phyloP scores from a whole-genome alignment of 2,113 vertebrate genomes.

The Microcebus lehilahytsara region DNA sequence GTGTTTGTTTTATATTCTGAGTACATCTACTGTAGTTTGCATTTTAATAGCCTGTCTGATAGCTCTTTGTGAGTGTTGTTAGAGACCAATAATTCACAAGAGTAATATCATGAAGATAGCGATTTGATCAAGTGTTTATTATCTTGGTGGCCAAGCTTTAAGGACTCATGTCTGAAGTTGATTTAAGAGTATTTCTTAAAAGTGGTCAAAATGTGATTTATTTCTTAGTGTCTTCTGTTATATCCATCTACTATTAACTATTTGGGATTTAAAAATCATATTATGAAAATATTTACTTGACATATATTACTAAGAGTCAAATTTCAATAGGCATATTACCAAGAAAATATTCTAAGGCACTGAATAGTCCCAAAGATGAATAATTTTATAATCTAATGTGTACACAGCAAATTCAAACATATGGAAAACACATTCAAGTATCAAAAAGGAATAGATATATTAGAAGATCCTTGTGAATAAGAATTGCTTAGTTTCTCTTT shows the following conservation, averaged over 20 bases:
- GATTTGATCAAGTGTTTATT: slow-evolving; percentile 42
- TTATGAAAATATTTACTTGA: slow-evolving; percentile 5
- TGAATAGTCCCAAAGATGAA: neutral
- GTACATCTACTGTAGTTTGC: neutral
- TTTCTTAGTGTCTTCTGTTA: neutral
- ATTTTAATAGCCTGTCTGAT: slow-evolving; percentile 47
- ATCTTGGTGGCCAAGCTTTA: neutral
- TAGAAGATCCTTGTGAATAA: neutral
- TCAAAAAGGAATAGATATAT: neutral
- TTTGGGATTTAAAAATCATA: slow-evolving; percentile 14
- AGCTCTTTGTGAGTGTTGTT: neutral
- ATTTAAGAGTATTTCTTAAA: slow-evolving; percentile 3
- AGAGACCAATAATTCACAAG: slow-evolving; percentile 16
- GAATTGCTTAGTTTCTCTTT: neutral
- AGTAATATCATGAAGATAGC: neutral
- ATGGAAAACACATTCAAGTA: neutral
- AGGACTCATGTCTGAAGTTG: neutral
- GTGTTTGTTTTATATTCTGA: slow-evolving; percentile 47
- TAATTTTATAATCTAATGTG: neutral
- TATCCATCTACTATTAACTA: slow-evolving; percentile 9
- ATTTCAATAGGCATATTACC: neutral
- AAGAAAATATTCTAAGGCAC: slow-evolving; percentile 10
- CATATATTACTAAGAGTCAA: neutral
- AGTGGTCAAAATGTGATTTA: slow-evolving; percentile 22
- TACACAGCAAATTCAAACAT: neutral